phyloP scores from a whole-genome alignment of 2,888 invertebrate species.

The Eupithecia abbreviata region DNA sequence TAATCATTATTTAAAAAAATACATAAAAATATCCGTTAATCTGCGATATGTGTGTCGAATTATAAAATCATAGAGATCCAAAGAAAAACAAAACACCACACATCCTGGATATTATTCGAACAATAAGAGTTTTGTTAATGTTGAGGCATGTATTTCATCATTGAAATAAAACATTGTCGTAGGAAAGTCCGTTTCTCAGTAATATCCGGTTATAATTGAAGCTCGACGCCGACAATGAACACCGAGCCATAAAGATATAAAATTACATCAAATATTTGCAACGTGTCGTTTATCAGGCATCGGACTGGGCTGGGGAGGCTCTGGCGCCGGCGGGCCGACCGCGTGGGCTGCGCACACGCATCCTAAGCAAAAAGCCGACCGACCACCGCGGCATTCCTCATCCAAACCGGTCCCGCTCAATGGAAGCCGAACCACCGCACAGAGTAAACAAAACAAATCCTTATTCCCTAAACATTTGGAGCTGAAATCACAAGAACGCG shows the following conservation, averaged over 20 bases:
- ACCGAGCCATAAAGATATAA: constrained; percentile 44
- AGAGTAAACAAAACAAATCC: constrained; percentile 56
- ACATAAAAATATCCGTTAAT: not conserved
- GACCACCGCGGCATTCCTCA: constrained; percentile 73
- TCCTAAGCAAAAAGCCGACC: constrained; percentile 75
- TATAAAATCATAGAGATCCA: not conserved
- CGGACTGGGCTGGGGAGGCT: constrained; percentile 62
- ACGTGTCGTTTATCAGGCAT: constrained; percentile 69
- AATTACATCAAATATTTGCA: constrained; percentile 71
- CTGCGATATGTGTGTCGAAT: not conserved
- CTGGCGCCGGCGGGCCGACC: constrained; percentile 66
- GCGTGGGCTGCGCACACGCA: constrained; percentile 72
- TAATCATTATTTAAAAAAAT: not conserved
- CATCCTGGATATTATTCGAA: not conserved
- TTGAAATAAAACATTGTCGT: constrained; percentile 1
- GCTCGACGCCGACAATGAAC: constrained; percentile 26
- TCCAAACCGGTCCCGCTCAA: constrained; percentile 77
- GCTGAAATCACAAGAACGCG: constrained; percentile 44
- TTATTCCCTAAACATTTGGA: constrained; percentile 47
- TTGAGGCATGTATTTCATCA: not conserved
- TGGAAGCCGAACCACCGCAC: constrained; percentile 67
- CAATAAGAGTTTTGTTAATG: not conserved
- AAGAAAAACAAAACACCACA: not conserved
- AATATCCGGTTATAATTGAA: constrained; percentile 11
- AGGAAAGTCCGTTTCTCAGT: constrained; percentile 3